Base-by-base conservation (phyloP, 2,797 vertebrate species). In the Cyprinella venusta region DNA sequence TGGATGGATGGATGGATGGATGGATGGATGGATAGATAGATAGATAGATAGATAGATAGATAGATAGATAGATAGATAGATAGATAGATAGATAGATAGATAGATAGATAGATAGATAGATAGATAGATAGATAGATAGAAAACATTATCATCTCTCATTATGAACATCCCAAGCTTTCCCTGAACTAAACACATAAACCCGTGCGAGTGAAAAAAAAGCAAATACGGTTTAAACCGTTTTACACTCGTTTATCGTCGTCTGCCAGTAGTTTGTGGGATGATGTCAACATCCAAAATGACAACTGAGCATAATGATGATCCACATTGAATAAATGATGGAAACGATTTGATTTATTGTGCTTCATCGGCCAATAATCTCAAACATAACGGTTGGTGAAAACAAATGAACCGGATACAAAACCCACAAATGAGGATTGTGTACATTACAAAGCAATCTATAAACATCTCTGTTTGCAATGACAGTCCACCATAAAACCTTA, bases 251-350 rank as follows among this genome's bases (percentile, higher is more conserved):
- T 45, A 2, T 76, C 5, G 5, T 63, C 6, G 15, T 67, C 42
- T 65, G 52, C 36, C 38, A 19, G 65, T 10, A 45, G 38, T 63
- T 61, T 71, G 68, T 71, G 68, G 38, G 12, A 80, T 67, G 63
- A 68, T n/a, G 42, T 72, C 79, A 71, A 63, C 68, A n/a, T 81
- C 7, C 38, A 45, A 59, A 59, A 80, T 30, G 7, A 61, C 67
- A 71, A 71, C 5, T 42, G 8, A 45, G 21, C 15, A 40, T 8
- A 54, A 54, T 68, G 26, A 79, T 79, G 45, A 76, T 42, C 74
- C 54, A 61, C 15, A 15, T 1, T 19, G 5, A 70, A 52, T 5
- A 18, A 79, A 38, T 18, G 76, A 36, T 38, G 21, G 45, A 79
- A 78, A 52, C 1, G 4, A n/a, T 52, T 16, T 50, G 45, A 79